Evolutionary conservation across 2,888 invertebrate species (phyloP), one percentile per base, ranked within the genome.

Genomic region (Callinectes sapidus): DNA sequence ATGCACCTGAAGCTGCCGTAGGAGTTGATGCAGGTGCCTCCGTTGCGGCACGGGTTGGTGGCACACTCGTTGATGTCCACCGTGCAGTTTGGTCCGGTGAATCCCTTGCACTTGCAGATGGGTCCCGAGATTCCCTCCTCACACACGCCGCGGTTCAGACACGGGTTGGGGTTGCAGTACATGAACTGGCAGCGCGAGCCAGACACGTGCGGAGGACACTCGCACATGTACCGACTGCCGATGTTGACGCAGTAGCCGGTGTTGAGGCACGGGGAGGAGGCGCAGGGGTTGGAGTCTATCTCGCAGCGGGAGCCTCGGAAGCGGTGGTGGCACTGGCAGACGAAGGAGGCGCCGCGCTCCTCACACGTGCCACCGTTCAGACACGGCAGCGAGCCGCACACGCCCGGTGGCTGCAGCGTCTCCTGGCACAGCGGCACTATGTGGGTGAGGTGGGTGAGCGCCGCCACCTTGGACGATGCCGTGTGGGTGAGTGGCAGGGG

Each of bases 111-210:
- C 96, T 97, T 97, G 95, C 98, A 98, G 94, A 98, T 97, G 2
- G 98, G 97, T 0, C 97, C 97, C 94, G 96, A 97, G 95, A 97
- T 97, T 90, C 98, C 98, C 96, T 98, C 98, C 96, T 98, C 98
- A 96, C 98, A 98, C 16, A 97, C 97, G 10, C 98, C 98, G n/a
- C 97, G 97, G 96, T 98, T 98, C 95, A 97, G 97, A 95, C 98
- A 98, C 1, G 97, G 97, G 95, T 97, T 97, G 0, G 97, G 97
- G 23, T 96, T 96, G 95, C 97, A 97, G 96, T 97, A 97, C 95
- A 97, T 97, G 95, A 97, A 97, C 95, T 98, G 97, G 95, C 98
- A 98, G 16, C 97, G 97, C 95, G 97, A 97, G 5, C 95, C 95
- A 85, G 95, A 95, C 92, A 96, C 95, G 1, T 95, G 95, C 1